phyloP scores from a whole-genome alignment of 2,888 invertebrate species.

The Drosophila tripunctata region DNA sequence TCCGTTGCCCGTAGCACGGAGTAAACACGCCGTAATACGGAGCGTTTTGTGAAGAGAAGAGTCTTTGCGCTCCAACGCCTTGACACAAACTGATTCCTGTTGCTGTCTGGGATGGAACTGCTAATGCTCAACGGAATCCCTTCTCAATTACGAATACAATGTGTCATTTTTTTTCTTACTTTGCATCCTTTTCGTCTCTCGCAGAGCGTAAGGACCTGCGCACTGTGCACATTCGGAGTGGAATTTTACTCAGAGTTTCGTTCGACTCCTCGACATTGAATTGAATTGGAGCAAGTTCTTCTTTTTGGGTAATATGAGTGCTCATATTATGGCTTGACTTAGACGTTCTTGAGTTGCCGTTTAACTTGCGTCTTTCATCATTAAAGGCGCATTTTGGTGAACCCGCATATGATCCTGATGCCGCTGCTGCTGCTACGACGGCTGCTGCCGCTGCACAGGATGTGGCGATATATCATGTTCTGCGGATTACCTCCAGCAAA shows the following conservation, averaged over 20 bases:
- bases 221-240: constrained; percentile 45
- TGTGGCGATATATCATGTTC: constrained; percentile 61
- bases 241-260: constrained; percentile 22
- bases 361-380: constrained; percentile 47
- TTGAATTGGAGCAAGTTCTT: constrained; percentile 10
- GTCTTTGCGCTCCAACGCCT: constrained; percentile 50
- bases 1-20: too few relatives aligned
- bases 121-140: constrained; percentile 13
- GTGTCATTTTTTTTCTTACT: background rate
- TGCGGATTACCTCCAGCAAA: constrained; percentile 60
- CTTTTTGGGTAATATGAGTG: constrained; percentile 5
- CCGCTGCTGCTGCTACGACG: background rate
- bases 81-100: constrained; percentile 69
- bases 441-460: constrained; percentile 1
- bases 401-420: constrained; percentile 27
- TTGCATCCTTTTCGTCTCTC: background rate
- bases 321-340: constrained; percentile 10
- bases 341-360: constrained; percentile 39
- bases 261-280: constrained; percentile 9
- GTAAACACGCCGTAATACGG: background rate
- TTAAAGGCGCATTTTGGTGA: constrained; percentile 56
- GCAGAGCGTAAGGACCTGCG: constrained; percentile 44
- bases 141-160: background rate
- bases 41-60: background rate
- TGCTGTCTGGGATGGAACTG: constrained; percentile 42